Percentiles rank a stretch among this genome's conserved stretches.
Conservation (phyloP, 2,797 vertebrate species). For the Typhlichthys eigenmanni region DNA sequence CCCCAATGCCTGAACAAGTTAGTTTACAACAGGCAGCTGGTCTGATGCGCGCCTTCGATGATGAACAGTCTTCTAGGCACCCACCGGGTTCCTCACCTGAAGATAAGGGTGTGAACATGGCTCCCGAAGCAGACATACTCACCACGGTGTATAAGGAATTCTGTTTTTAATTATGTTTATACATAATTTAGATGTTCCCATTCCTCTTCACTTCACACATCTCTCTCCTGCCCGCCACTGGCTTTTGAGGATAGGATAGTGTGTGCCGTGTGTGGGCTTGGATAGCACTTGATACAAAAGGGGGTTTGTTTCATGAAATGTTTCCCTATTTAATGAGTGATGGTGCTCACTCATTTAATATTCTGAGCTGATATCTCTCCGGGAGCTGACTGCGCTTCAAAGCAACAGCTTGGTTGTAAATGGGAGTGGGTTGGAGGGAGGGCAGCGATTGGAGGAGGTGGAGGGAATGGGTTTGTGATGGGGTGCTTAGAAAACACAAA, state of each 20-base stretch:
- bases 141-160: no score
- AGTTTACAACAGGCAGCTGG: no score
- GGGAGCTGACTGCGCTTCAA: constrained; percentile 68
- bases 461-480: constrained; percentile 7
- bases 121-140: no score
- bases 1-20: no score
- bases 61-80: no score
- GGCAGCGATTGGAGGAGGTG: background rate
- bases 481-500: constrained; percentile 67
- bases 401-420: constrained; percentile 67
- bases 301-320: constrained; percentile 71
- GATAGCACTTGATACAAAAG: constrained; percentile 64
- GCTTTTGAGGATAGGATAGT: constrained; percentile 47
- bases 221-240: constrained; percentile 30
- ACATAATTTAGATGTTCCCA: no score
- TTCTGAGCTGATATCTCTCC: constrained; percentile 65
- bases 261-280: constrained; percentile 35
- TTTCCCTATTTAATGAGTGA: constrained; percentile 77
- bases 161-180: no score
- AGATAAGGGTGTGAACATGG: no score
- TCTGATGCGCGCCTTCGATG: no score
- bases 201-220: background rate
- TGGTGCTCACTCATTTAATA: constrained; percentile 76
- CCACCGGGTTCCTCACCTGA: no score
- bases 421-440: constrained; percentile 38